These are phyloP conservation scores for Drosophila tanythrix DNA, from an alignment of 2,888 invertebrate genomes.

Conservation along the genomic window DNA sequence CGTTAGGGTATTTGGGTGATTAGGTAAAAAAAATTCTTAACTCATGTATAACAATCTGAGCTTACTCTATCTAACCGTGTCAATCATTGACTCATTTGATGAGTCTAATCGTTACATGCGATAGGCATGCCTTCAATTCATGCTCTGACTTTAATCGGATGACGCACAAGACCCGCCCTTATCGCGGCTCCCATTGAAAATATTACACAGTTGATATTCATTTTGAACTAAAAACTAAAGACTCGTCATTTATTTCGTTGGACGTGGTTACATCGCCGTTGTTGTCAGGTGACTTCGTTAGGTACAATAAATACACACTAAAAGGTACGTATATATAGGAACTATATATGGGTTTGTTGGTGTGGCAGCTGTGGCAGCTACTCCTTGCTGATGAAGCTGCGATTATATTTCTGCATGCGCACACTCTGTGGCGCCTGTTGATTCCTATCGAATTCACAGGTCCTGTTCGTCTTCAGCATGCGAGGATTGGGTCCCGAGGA, in stretches of 20 bases:
- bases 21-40: too few relatives aligned
- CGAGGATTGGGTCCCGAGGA: slow-evolving; percentile 85
- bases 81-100: background rate
- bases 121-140: background rate
- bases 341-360: slow-evolving; percentile 4
- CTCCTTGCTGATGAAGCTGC: slow-evolving; percentile 64
- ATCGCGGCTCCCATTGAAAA: background rate
- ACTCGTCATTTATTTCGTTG: slow-evolving; percentile 5
- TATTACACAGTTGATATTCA: background rate
- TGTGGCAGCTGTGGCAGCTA: slow-evolving; percentile 1
- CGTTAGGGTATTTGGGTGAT: too few relatives aligned
- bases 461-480: slow-evolving; percentile 87
- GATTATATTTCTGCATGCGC: slow-evolving; percentile 82
- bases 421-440: slow-evolving; percentile 85
- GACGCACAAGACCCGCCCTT: background rate
- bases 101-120: background rate
- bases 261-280: background rate
- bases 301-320: slow-evolving; percentile 19
- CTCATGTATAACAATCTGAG: background rate
- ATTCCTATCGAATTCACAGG: slow-evolving; percentile 87
- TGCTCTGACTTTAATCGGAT: background rate
- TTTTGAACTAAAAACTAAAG: background rate
- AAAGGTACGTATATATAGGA: slow-evolving; percentile 10
- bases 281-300: background rate
- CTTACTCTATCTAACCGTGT: background rate